Percentiles rank a stretch among this genome's conserved stretches.
Conservation (phyloP, 30 jellyfish, hydroid and myxozoan genomes). For the Aurelia aurita region DNA sequence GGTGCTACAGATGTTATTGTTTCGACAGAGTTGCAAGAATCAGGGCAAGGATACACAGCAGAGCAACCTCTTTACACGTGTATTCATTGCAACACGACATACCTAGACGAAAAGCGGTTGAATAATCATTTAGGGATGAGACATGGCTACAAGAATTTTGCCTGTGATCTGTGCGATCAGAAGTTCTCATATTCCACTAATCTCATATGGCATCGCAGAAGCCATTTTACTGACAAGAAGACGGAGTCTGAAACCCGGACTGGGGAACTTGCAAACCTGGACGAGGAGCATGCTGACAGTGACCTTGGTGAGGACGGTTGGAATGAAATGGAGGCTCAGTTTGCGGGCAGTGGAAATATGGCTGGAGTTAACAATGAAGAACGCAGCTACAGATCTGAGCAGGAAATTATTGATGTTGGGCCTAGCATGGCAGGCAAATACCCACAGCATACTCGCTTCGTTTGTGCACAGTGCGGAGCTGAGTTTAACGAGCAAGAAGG, state of each 20-base stretch:
- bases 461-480: constrained; percentile 61
- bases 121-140: constrained; percentile 81
- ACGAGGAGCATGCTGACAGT: constrained; percentile 15
- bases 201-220: constrained; percentile 76
- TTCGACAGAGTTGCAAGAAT: background rate
- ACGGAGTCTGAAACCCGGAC: constrained; percentile 5
- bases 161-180: constrained; percentile 74
- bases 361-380: background rate
- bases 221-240: constrained; percentile 64
- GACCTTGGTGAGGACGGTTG: constrained; percentile 9
- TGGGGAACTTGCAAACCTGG: constrained; percentile 21
- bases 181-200: constrained; percentile 79
- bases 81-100: constrained; percentile 68
- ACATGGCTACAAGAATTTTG: constrained; percentile 82
- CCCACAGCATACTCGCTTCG: constrained; percentile 28
- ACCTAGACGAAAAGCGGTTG: constrained; percentile 80
- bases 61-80: constrained; percentile 53
- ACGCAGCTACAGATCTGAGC: constrained; percentile 6
- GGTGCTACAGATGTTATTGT: background rate
- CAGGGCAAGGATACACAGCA: background rate
- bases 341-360: background rate
- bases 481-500: constrained; percentile 46
- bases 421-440: no score
- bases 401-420: background rate
- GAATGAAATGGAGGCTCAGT: background rate